Base-by-base conservation (phyloP, 2,797 vertebrate species). In the Eupleurogrammus muticus region DNA sequence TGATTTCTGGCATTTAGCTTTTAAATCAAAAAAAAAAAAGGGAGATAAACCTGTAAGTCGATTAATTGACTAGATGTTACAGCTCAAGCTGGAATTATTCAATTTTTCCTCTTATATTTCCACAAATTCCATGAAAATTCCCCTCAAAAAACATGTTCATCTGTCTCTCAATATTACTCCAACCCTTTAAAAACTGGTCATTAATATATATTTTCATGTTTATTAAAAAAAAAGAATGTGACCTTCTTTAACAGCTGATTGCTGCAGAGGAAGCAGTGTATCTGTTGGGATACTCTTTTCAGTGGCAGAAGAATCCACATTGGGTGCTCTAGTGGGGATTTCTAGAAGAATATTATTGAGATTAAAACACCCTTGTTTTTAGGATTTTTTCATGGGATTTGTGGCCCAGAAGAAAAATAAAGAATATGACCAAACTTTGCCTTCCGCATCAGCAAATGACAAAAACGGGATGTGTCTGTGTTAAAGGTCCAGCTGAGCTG, bases 41-140 rank as follows among this genome's bases (percentile, higher is more conserved):
- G n/a, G n/a, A n/a, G n/a, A n/a, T n/a, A n/a, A n/a, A n/a, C n/a
- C n/a, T n/a, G n/a, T n/a, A n/a, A n/a, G n/a, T n/a, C n/a, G n/a
- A n/a, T n/a, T n/a, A n/a, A n/a, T n/a, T n/a, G n/a, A n/a, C n/a
- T 40, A 14, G 13, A 14, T 40, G 38, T 40, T 38, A 4, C 36
- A 38, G 36, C 36, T 38, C 36, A 3, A 36, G 35, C 9, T 36
- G 35, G 9, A 11, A 1, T 32, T 19, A 23, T 13, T 58, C 11
- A 12, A 20, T 10, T 10, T 13, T 3, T 42, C 21, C n/a, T n/a
- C n/a, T n/a, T 7, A 9, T n/a, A 0, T 11, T 10, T 40, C 57
- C 20, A 20, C 13, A 42, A 62, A 40, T 48, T 47, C 12, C 57
- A 67, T 12, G 1, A 61, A 50, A 63, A 57, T 34, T 40, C 38